phyloP scores from a whole-genome alignment of 2,888 invertebrate genomes.

The Trypoxylon attenuatum region DNA sequence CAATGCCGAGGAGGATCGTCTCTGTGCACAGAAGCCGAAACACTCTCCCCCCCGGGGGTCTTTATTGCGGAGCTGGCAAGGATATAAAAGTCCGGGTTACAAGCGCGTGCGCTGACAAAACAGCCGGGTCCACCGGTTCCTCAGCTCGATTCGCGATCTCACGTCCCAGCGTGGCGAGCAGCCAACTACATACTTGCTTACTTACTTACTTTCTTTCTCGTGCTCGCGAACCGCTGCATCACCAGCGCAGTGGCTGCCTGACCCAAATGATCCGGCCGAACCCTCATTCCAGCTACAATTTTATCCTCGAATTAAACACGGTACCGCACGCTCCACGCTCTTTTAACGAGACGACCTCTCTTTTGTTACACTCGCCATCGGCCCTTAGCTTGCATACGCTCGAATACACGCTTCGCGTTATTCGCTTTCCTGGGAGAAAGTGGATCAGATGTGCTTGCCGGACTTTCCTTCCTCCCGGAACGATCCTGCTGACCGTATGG shows the following conservation, averaged over 20 bases:
- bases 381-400: constrained; percentile 8
- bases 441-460: constrained; percentile 8
- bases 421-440: constrained; percentile 29
- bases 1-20: constrained; percentile 9
- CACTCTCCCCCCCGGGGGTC: constrained; percentile 36
- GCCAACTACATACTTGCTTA: too few species aligned
- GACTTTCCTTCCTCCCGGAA: neutral
- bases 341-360: constrained; percentile 22
- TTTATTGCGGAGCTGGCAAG: constrained; percentile 53
- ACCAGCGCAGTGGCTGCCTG: constrained; percentile 30
- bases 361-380: constrained; percentile 11
- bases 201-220: constrained; percentile 41
- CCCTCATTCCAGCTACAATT: constrained; percentile 36
- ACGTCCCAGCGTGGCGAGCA: constrained; percentile 16
- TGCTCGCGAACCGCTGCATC: constrained; percentile 39
- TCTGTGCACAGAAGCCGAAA: constrained; percentile 51
- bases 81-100: constrained; percentile 59
- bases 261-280: constrained; percentile 53
- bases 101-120: constrained; percentile 49
- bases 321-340: constrained; percentile 3
- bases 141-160: constrained; percentile 37
- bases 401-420: neutral
- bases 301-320: constrained; percentile 33
- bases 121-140: constrained; percentile 48
- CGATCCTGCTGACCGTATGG: too few species aligned